phyloP scores from a whole-genome alignment of 1,140 invertebrate genomes.

The Tetragonula clypearis region DNA sequence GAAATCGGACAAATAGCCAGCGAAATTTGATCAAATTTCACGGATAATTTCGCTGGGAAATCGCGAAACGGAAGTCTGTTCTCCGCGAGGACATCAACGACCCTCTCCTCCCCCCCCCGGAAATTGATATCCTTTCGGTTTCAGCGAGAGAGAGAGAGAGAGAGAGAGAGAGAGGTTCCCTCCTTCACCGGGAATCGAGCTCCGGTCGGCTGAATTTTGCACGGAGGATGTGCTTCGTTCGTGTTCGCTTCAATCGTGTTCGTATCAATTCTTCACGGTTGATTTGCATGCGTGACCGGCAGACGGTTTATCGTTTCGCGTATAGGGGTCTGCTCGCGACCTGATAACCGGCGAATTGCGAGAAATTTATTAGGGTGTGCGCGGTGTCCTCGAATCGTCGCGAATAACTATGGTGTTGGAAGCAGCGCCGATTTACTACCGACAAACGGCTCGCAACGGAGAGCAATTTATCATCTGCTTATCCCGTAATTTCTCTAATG shows the following conservation, averaged over 20 bases:
- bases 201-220: background rate
- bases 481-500: slow-evolving; percentile 13
- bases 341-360: slow-evolving; percentile 12
- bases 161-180: too few relatives aligned
- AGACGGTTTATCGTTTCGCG: background rate
- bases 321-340: background rate
- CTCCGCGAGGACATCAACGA: background rate
- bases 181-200: background rate
- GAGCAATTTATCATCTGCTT: slow-evolving; percentile 12
- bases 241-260: background rate
- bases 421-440: slow-evolving; percentile 2
- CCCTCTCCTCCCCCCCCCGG: background rate
- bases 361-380: slow-evolving; percentile 31
- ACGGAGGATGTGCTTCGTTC: background rate
- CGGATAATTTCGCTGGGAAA: slow-evolving; percentile 30
- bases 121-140: slow-evolving; percentile 38
- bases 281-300: background rate
- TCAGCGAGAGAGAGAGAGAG: background rate
- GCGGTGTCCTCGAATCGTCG: background rate
- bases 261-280: slow-evolving; percentile 30
- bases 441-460: background rate
- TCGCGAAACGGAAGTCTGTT: slow-evolving; percentile 21
- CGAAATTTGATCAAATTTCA: slow-evolving; percentile 38
- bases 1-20: slow-evolving; percentile 24
- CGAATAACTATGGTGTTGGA: slow-evolving; percentile 41